These are phyloP conservation scores for Standfussiana lucernea DNA, from an alignment of 2,888 invertebrate genomes.

Conservation along the genomic window DNA sequence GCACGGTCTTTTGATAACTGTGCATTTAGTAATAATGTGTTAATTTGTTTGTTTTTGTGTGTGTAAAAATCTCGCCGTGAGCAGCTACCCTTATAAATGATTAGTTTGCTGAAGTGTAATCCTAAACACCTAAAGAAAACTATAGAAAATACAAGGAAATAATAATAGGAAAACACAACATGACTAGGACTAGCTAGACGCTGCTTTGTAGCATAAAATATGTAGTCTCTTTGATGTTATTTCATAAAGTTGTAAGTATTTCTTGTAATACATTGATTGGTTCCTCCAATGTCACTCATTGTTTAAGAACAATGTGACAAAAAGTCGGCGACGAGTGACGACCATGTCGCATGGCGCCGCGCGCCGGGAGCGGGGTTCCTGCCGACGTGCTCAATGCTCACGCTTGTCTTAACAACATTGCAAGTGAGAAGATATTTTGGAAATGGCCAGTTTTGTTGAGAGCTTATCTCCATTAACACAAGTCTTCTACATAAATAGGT, in stretches of 20 bases:
- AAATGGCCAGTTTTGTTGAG: neutral
- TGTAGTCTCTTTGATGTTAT: slow-evolving; percentile 23
- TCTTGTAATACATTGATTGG: slow-evolving; percentile 30
- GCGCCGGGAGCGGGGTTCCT: neutral
- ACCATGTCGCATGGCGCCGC: neutral
- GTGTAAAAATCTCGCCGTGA: neutral
- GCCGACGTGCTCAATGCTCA: neutral
- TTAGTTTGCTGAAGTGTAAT: slow-evolving; percentile 13
- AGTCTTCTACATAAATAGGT: neutral
- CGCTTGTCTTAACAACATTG: slow-evolving; percentile 75
- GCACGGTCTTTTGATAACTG: neutral
- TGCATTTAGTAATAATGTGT: neutral
- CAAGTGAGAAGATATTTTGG: neutral
- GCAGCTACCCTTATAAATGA: neutral
- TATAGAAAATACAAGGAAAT: neutral
- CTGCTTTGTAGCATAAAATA: neutral
- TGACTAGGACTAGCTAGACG: neutral
- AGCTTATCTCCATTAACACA: neutral
- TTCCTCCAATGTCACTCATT: slow-evolving; percentile 51
- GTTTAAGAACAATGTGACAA: slow-evolving; percentile 48
- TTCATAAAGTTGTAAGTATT: slow-evolving; percentile 18
- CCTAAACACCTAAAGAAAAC: neutral
- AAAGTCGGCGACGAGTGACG: slow-evolving; percentile 28
- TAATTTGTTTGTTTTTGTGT: neutral
- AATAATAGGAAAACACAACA: neutral